Evolutionary conservation across 2,888 invertebrate genomes (phyloP), one percentile per base, ranked within the genome.

Genomic region (Bedellia somnulentella): DNA sequence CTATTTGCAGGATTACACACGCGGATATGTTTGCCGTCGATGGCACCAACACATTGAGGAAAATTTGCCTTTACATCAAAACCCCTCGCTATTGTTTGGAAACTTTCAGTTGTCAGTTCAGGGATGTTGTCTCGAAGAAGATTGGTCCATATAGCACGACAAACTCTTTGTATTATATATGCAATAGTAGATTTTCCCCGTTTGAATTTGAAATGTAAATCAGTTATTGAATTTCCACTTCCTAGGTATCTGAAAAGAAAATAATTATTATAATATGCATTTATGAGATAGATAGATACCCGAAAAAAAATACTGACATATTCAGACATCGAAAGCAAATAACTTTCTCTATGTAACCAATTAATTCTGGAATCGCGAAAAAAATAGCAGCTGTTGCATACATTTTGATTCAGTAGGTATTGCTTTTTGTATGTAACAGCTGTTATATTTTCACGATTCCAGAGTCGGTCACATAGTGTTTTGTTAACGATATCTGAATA

Each of bases 141-240:
- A 34, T 31, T 26, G 10, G 10, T 34, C 36, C 36, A 36, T 34
- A 36, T 32, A 32, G 31, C 31, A 30, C 28, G 28, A 34, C 34
- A 34, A 25, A 34, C 34, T 30, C 30, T 23, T 16, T 15, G 12
- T 32, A 36, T 32, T 22, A 36, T 34, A 27, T 21, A 24, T 24
- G 31, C 27, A 29, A 33, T 35, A 10, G 33, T 36, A 36, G 31
- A 33, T 30, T 31, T 36, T 32, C 36, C 34, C 24, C 34, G 36
- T 29, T 36, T 31, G 27, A 29, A 34, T 34, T 30, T 32, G 30
- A 32, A 34, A 23, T 34, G 27, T 27, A 34, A 29, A 34, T 36
- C 34, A 10, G 13, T 31, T 27, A 34, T 29, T 25, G 36, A 29
- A 34, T 36, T 34, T 32, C 34, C 36, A 29, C n/a, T n/a, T n/a